phyloP scores from a whole-genome alignment of 2,797 vertebrate species.

The Ctenopoma kingsleyae region DNA sequence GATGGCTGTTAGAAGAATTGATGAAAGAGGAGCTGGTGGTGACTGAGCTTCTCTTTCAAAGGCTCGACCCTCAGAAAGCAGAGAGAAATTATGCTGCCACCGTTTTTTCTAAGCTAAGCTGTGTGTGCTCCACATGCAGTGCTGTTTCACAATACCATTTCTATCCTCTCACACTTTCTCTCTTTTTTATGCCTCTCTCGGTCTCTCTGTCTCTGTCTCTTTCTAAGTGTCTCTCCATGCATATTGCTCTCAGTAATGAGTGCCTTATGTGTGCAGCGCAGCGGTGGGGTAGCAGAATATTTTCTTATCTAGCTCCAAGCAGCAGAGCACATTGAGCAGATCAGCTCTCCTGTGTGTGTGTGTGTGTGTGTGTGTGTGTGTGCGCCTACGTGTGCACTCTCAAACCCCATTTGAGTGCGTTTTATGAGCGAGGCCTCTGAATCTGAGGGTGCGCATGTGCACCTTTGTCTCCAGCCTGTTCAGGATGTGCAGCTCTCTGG shows the following conservation, averaged over 20 bases:
- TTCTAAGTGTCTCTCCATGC: slow-evolving; percentile 60
- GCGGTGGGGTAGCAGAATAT: slow-evolving; percentile 48
- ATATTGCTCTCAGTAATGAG: slow-evolving; percentile 72
- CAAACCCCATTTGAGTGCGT: background rate
- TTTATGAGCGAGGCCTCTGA: slow-evolving; percentile 5
- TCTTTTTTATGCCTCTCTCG: slow-evolving; percentile 28
- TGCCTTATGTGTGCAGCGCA: slow-evolving; percentile 55
- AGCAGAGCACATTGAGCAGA: slow-evolving; percentile 59
- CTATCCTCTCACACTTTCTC: slow-evolving; percentile 39
- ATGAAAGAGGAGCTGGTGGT: slow-evolving; percentile 52
- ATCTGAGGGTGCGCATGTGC: slow-evolving; percentile 14
- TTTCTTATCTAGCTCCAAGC: slow-evolving; percentile 75
- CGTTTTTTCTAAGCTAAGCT: slow-evolving; percentile 46
- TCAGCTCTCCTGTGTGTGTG: slow-evolving; percentile 19
- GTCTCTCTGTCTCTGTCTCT: slow-evolving; percentile 28
- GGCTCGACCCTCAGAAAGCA: slow-evolving; percentile 48
- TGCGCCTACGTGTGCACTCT: background rate
- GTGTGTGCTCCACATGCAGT: slow-evolving; percentile 17
- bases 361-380: slow-evolving; percentile 1
- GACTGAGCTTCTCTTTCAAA: slow-evolving; percentile 58
- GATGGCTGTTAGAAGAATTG: slow-evolving; percentile 34
- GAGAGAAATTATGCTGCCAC: slow-evolving; percentile 40
- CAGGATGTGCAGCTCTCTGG: slow-evolving; percentile 78
- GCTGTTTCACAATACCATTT: slow-evolving; percentile 26
- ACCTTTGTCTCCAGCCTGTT: slow-evolving; percentile 15